Evolutionary conservation across 1,140 invertebrate species (phyloP).

Genomic region (Musca vetustissima): DNA sequence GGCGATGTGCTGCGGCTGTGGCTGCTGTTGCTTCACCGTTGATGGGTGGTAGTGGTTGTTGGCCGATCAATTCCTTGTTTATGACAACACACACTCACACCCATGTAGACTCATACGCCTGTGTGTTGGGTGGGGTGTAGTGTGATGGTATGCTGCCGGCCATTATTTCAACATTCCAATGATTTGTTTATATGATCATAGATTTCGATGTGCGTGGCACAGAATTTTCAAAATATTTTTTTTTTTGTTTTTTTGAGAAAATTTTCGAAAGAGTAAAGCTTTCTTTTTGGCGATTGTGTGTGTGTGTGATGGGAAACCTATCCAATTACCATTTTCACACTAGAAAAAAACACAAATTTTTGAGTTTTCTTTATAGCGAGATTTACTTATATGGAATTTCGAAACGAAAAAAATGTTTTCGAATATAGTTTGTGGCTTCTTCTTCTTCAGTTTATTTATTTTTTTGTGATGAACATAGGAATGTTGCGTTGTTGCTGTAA

Average conservation of each 20-base stretch:
- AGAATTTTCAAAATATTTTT: not conserved
- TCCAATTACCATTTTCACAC: slow-evolving; percentile 17
- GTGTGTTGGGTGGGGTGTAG: too few relatives aligned
- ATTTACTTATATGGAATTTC: slow-evolving; percentile 21
- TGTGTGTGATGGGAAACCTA: not conserved
- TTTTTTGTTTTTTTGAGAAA: not conserved
- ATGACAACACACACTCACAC: too few relatives aligned
- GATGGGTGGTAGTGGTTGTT: too few relatives aligned
- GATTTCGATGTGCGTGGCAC: slow-evolving; percentile 2
- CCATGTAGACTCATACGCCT: too few relatives aligned
- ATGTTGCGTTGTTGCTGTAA: slow-evolving; percentile 6
- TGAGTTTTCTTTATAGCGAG: not conserved
- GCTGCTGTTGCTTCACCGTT: too few relatives aligned
- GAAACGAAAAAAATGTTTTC: not conserved
- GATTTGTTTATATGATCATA: not conserved
- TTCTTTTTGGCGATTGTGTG: not conserved
- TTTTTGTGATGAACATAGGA: not conserved
- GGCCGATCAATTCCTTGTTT: not conserved
- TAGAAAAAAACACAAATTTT: too few relatives aligned
- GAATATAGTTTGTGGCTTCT: too few relatives aligned
- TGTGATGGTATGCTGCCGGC: too few relatives aligned
- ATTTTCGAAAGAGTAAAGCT: not conserved
- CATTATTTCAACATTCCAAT: too few relatives aligned
- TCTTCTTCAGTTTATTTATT: too few relatives aligned
- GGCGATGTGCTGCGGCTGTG: too few relatives aligned